Evolutionary conservation across 2,888 invertebrate species (phyloP), one percentile per base, ranked within the genome.

Genomic region (Caenorhabditis sp.): DNA sequence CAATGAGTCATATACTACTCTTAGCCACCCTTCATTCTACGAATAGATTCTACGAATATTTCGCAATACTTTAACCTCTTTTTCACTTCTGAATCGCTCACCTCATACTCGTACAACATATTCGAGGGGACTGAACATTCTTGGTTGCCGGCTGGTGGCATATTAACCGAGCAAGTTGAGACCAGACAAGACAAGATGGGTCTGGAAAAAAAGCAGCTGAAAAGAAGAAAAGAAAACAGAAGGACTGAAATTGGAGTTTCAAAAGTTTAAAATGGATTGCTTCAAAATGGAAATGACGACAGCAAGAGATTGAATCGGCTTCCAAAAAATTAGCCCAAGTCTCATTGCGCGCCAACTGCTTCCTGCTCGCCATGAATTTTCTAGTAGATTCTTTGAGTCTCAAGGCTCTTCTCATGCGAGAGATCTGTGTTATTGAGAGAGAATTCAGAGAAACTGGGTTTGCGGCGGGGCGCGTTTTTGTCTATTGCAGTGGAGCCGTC

Each of bases 31-130:
- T n/a, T n/a, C n/a, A 38, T 59, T 58, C 56, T 19, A n/a, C 5
- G 10, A 16, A 28, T 59, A 59, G n/a, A 38, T 59, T 58, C 56
- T 19, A n/a, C 5, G 10, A 16, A 28, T 59, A 59, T 59, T 59
- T 59, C 59, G 59, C 59, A 59, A 59, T 59, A 10, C 59, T 16
- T 56, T 51, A 7, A 14, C 26, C 12, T 16, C 58, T 3, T 31
- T 16, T 7, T 31, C 12, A 14, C 14, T 58, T 31, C 31, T 58
- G 19, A 58, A 28, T n/a, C 28, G 8, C 58, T 38, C 19, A 59
- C 59, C 59, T 59, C 59, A 22, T 59, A 59, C 59, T 59, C 38
- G 10, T 22, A 19, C 10, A 59, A 38, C n/a, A 59, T 2, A 31
- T 38, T 31, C 12, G 28, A 7, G 31, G 28, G 31, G n/a, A 59